phyloP scores from a whole-genome alignment of 1,140 invertebrate genomes.

The Pseudomyrmex cubaensis region DNA sequence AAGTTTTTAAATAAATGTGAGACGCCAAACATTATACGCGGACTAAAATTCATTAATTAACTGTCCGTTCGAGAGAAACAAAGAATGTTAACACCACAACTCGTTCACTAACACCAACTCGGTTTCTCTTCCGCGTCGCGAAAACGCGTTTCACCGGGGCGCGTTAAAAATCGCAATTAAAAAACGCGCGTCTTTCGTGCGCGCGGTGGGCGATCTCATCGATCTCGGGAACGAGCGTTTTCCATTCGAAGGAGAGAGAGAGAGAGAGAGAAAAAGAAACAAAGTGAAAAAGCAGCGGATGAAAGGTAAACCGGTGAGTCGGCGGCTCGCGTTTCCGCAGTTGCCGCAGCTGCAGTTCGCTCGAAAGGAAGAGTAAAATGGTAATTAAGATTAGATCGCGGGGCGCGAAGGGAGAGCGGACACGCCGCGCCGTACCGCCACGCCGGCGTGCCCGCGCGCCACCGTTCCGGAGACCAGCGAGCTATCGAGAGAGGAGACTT shows the following conservation, averaged over 20 bases:
- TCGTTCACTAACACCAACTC: not conserved
- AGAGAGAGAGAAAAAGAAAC: slow-evolving; percentile 3
- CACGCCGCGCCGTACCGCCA: not conserved
- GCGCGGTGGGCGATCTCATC: slow-evolving; percentile 54
- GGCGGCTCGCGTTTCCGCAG: slow-evolving; percentile 61
- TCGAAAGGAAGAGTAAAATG: slow-evolving; percentile 64
- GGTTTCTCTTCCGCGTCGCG: slow-evolving; percentile 45
- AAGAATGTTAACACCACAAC: not conserved
- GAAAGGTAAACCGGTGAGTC: slow-evolving; percentile 66
- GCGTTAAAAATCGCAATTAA: slow-evolving; percentile 50
- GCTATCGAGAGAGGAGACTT: not conserved
- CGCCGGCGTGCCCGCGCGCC: slow-evolving; percentile 14
- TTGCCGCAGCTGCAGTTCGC: slow-evolving; percentile 37
- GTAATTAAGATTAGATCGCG: slow-evolving; percentile 67
- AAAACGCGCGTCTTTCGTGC: slow-evolving; percentile 58
- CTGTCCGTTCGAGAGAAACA: not conserved
- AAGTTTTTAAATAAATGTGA: slow-evolving; percentile 53
- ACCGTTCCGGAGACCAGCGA: slow-evolving; percentile 57
- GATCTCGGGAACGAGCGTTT: slow-evolving; percentile 59
- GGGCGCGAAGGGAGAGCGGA: not conserved
- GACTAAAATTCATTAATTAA: not conserved
- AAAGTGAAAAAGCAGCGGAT: slow-evolving; percentile 55
- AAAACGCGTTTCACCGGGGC: slow-evolving; percentile 43
- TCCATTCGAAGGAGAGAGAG: slow-evolving; percentile 15
- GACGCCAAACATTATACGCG: slow-evolving; percentile 1